Evolutionary conservation across 2,888 invertebrate genomes (phyloP).

Genomic region (Agrilus biguttatus): DNA sequence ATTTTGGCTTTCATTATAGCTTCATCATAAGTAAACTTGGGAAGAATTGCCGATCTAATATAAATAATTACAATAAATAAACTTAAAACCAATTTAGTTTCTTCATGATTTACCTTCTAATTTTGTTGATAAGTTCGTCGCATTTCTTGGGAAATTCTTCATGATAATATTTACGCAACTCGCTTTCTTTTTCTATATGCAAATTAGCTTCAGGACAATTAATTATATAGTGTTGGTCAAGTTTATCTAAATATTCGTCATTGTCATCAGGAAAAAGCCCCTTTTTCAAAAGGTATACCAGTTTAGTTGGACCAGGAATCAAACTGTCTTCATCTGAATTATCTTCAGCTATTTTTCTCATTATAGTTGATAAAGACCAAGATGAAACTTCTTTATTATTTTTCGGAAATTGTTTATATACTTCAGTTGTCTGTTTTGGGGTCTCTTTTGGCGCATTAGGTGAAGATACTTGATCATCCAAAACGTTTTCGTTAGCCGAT

Average conservation of each 20-base stretch:
- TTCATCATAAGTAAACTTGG: conserved; percentile 3
- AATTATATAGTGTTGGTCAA: conserved; percentile 23
- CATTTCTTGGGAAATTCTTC: conserved; percentile 2
- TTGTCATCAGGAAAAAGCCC: conserved; percentile 18
- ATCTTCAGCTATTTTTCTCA: conserved; percentile 9
- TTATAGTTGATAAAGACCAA: conserved; percentile 4
- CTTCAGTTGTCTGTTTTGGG: too few species aligned
- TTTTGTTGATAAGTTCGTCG: conserved; percentile 4
- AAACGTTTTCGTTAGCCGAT: too few species aligned
- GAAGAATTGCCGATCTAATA: not conserved
- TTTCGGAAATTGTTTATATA: too few species aligned
- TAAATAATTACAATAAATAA: conserved; percentile 3
- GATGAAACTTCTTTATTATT: too few species aligned
- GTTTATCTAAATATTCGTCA: conserved; percentile 15
- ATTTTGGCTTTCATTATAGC: conserved; percentile 6
- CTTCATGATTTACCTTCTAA: conserved; percentile 2
- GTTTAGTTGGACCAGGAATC: conserved; percentile 7
- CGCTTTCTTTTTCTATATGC: not conserved
- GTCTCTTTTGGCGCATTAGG: too few species aligned
- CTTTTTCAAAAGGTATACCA: conserved; percentile 13
- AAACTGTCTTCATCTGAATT: conserved; percentile 7
- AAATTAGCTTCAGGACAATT: conserved; percentile 15
- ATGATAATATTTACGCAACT: conserved; percentile 1
- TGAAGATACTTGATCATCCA: too few species aligned
- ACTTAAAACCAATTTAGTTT: too few species aligned